A percentile compares a stretch with the other conserved stretches of the same genome.
Evolutionary conservation across 2,113 vertebrate genomes (phyloP).

Genomic region (Hippoglossus stenolepis): DNA sequence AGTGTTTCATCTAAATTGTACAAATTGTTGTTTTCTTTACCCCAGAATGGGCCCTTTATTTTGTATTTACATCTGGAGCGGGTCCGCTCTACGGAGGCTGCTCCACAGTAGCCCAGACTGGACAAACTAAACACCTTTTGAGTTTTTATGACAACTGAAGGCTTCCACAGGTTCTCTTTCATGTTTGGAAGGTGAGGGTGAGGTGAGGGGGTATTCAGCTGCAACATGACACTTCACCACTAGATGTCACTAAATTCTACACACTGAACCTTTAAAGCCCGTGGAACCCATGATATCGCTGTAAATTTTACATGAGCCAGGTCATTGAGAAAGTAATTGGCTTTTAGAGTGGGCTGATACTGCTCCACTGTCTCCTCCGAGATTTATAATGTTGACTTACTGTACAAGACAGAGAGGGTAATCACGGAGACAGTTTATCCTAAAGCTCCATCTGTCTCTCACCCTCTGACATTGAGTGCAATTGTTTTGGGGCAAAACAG

Average conservation of each 20-base stretch:
- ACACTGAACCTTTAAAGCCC: too few relatives aligned
- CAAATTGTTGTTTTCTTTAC: too few relatives aligned
- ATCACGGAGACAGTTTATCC: conserved; percentile 72
- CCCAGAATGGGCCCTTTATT: too few relatives aligned
- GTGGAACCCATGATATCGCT: conserved; percentile 8
- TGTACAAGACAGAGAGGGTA: conserved; percentile 72
- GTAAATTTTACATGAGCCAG: conserved; percentile 78
- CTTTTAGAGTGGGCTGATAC: conserved; percentile 73
- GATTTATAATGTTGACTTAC: conserved; percentile 79
- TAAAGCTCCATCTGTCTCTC: conserved; percentile 67
- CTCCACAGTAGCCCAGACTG: too few relatives aligned
- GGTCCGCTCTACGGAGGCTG: too few relatives aligned
- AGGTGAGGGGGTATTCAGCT: too few relatives aligned
- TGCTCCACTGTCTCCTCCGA: conserved; percentile 57
- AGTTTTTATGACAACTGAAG: too few relatives aligned
- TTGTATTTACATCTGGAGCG: too few relatives aligned
- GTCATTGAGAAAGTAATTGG: conserved; percentile 75
- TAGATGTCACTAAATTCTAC: conserved; percentile 22
- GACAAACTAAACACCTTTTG: too few relatives aligned
- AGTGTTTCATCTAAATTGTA: too few relatives aligned
- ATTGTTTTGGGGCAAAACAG: conserved; percentile 70
- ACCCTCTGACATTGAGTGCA: conserved; percentile 43
- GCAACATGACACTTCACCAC: not conserved
- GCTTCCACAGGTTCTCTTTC: too few relatives aligned
- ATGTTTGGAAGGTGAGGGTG: too few relatives aligned